These are phyloP conservation scores for Nothobranchius kuhntae DNA, from an alignment of 2,113 vertebrate genomes.

Conservation along the genomic window DNA sequence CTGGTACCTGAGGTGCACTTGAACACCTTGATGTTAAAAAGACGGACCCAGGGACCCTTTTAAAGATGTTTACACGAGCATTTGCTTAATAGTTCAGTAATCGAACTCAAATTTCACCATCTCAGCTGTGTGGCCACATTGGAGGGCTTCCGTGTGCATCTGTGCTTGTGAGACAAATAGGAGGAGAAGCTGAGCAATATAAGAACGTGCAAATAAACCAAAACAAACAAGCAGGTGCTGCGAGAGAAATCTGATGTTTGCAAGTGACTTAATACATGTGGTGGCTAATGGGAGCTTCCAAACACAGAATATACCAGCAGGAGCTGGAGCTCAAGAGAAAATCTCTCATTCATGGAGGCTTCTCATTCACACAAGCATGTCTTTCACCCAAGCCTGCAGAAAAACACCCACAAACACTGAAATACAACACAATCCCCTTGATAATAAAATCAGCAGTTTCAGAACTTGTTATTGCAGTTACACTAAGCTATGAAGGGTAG, in stretches of 20 bases:
- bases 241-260: conserved; percentile 36
- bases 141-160: conserved; percentile 4
- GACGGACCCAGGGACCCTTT: conserved; percentile 44
- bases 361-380: conserved; percentile 3
- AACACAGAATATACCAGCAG: conserved; percentile 22
- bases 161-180: conserved; percentile 28
- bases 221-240: conserved; percentile 57
- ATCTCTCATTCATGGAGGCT: conserved; percentile 7
- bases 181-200: conserved; percentile 44
- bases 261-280: conserved; percentile 26
- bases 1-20: conserved; percentile 44
- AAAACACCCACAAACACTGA: conserved; percentile 1
- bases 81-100: conserved; percentile 45
- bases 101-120: conserved; percentile 41
- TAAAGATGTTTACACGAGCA: conserved; percentile 57
- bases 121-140: conserved; percentile 24
- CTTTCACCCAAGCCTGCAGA: not conserved
- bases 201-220: conserved; percentile 53
- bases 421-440: conserved; percentile 10
- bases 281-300: conserved; percentile 14
- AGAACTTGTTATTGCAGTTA: conserved; percentile 23
- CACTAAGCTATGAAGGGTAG: conserved; percentile 28
- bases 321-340: not conserved
- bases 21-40: conserved; percentile 42
- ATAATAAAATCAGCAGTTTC: conserved; percentile 31